Percentiles rank a stretch among this genome's conserved stretches.
These are phyloP conservation scores for Urophycis tenuis DNA, from an alignment of 2,797 vertebrate genomes.

Conservation along the genomic window DNA sequence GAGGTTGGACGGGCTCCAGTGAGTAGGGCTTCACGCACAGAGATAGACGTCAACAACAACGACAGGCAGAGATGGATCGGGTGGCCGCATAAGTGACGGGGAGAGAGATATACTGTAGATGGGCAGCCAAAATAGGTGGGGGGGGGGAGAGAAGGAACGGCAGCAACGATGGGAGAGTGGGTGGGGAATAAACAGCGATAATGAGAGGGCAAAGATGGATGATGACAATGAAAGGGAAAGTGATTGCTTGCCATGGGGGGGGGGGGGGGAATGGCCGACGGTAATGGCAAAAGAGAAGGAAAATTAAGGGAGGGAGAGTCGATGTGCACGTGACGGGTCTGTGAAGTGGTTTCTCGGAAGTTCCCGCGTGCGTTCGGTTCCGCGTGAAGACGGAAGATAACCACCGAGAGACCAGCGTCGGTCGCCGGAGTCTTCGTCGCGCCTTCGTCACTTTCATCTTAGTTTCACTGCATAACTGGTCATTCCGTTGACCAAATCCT, in stretches of 20 bases:
- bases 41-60: neutral
- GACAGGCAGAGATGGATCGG: neutral
- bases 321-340: neutral
- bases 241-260: neutral
- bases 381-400: neutral
- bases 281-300: neutral
- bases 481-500: no score
- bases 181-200: neutral
- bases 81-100: neutral
- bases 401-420: neutral
- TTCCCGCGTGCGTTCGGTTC: no score
- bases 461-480: no score
- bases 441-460: no score
- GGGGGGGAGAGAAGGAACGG: neutral
- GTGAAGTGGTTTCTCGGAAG: no score
- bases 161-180: no score
- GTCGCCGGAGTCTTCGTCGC: neutral
- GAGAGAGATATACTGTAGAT: neutral
- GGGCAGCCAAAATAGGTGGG: neutral
- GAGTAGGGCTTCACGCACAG: neutral
- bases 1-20: neutral
- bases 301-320: no score
- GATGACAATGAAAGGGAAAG: neutral
- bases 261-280: neutral
- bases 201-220: neutral